Evolutionary conservation across 2,797 vertebrate species (phyloP).

Genomic region (Cyclopterus lumpus): DNA sequence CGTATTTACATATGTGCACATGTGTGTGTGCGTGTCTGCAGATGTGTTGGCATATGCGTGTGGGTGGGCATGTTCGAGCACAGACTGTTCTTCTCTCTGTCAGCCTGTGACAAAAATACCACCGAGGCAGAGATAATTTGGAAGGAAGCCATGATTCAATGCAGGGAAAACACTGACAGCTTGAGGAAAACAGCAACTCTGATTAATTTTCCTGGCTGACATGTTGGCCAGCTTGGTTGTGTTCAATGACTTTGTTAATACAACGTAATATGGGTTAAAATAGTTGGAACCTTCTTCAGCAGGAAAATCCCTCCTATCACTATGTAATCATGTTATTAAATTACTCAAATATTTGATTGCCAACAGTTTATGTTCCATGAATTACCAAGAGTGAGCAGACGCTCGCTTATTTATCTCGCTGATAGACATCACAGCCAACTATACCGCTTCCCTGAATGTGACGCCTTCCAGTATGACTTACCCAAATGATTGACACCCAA

Average conservation of each 20-base stretch:
- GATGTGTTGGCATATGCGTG: conserved; percentile 32
- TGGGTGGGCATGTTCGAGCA: conserved; percentile 42
- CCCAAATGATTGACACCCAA: conserved; percentile 87
- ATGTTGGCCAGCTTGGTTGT: not conserved
- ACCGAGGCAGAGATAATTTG: conserved; percentile 26
- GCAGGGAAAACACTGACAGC: conserved; percentile 16
- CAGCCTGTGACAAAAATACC: conserved; percentile 62
- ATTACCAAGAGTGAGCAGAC: not conserved
- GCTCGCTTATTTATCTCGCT: not conserved
- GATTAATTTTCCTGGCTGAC: conserved; percentile 6
- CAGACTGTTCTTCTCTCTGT: conserved; percentile 47
- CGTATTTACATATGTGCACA: conserved; percentile 1
- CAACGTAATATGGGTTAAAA: not conserved
- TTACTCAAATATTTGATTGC: not conserved
- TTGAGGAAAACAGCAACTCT: conserved; percentile 21
- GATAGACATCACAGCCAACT: not conserved
- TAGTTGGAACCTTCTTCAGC: not conserved
- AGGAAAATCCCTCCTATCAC: not conserved
- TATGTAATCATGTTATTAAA: not conserved
- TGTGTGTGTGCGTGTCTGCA: conserved; percentile 12
- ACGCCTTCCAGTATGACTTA: conserved; percentile 51
- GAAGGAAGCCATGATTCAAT: conserved; percentile 21
- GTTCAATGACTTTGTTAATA: not conserved
- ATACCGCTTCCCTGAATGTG: not conserved
- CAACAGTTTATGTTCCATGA: not conserved